phyloP scores from a whole-genome alignment of 2,113 vertebrate genomes.

The Eretmochelys imbricata region DNA sequence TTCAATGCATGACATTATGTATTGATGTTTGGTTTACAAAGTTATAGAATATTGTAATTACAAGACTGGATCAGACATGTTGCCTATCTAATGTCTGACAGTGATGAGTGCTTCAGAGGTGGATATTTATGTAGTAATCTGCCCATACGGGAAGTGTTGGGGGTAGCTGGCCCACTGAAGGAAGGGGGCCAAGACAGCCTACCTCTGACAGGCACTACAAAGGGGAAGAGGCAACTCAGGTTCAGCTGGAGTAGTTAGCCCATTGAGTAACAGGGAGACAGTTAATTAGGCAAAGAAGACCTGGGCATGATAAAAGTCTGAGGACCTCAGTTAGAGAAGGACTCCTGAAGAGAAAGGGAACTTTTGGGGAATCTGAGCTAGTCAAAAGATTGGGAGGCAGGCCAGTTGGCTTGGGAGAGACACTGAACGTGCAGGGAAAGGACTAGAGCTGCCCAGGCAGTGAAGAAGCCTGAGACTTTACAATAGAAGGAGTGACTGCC shows the following conservation, averaged over 20 bases:
- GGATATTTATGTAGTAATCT: not conserved
- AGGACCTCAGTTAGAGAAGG: not conserved
- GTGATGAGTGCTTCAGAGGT: not conserved
- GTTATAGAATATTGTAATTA: fast-evolving
- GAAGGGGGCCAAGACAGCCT: no score
- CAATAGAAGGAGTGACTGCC: no score
- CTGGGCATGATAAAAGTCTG: not conserved
- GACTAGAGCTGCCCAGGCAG: no score
- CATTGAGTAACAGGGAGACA: not conserved
- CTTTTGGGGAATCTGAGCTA: not conserved
- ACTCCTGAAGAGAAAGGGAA: no score
- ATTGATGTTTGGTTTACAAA: not conserved
- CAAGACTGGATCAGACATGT: not conserved
- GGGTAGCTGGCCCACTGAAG: not conserved
- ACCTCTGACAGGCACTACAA: not conserved
- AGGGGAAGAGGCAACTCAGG: not conserved
- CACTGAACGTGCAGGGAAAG: not conserved
- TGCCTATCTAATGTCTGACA: not conserved
- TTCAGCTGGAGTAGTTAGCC: not conserved
- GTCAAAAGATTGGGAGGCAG: not conserved
- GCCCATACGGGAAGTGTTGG: not conserved
- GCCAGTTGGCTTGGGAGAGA: not conserved
- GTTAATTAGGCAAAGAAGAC: not conserved
- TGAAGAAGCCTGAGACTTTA: no score
- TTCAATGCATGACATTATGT: not conserved